phyloP scores from a whole-genome alignment of 2,113 vertebrate species.

The Corythornis vintsioides region DNA sequence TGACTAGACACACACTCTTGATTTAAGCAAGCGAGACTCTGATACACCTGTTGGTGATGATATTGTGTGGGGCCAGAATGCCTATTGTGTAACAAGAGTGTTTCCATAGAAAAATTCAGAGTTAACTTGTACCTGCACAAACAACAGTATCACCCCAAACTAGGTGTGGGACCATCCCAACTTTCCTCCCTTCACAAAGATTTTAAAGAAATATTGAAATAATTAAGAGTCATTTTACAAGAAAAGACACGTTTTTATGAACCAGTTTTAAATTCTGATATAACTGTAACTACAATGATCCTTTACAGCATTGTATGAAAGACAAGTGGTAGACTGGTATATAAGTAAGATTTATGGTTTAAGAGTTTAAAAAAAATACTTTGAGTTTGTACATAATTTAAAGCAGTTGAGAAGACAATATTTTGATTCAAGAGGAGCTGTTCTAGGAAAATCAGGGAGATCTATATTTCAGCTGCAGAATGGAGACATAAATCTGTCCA shows the following conservation, averaged over 20 bases:
- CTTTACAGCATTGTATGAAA: neutral
- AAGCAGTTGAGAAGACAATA: slow-evolving; percentile 16
- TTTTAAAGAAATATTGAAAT: neutral
- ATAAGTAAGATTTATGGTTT: neutral
- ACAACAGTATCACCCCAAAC: neutral
- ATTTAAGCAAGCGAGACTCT: neutral
- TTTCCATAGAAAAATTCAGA: neutral
- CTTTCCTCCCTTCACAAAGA: neutral
- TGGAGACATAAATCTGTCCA: slow-evolving; percentile 23
- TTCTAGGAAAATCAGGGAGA: slow-evolving; percentile 30
- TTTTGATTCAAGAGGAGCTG: neutral
- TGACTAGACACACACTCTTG: neutral
- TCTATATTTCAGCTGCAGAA: slow-evolving; percentile 15
- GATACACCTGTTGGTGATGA: neutral
- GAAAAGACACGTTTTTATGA: neutral
- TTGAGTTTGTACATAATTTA: slow-evolving; percentile 16
- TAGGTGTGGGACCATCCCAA: neutral
- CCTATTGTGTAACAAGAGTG: neutral
- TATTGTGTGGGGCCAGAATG: neutral
- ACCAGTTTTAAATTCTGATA: neutral
- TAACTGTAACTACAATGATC: neutral
- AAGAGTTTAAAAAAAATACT: neutral
- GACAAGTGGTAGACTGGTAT: neutral
- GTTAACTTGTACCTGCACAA: neutral
- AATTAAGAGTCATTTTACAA: neutral